Conservation (phyloP, 2,113 vertebrate species). For the Dasyurus viverrinus region DNA sequence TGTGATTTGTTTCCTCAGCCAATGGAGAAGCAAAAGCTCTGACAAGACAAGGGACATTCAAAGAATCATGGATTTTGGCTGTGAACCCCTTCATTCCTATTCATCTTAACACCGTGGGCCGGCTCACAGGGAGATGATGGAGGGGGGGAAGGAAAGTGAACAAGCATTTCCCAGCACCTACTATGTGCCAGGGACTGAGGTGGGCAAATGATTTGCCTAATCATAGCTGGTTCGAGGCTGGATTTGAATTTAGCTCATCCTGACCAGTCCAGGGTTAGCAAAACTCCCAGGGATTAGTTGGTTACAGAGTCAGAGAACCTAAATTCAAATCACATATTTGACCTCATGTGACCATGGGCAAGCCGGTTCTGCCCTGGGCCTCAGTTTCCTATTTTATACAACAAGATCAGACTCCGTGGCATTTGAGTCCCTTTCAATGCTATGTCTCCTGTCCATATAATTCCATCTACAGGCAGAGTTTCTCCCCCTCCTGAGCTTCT, state of each 20-base stretch:
- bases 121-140: not conserved
- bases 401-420: not conserved
- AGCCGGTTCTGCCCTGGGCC: not conserved
- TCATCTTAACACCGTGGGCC: not conserved
- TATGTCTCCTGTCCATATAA: not conserved
- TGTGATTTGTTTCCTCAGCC: not conserved
- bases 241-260: not conserved
- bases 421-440: no score
- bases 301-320: not conserved
- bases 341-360: not conserved
- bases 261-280: no score
- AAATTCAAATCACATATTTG: not conserved
- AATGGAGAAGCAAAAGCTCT: no score
- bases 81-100: no score
- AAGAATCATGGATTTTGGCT: not conserved
- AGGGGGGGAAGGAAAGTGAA: not conserved
- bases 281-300: not conserved
- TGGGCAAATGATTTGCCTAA: not conserved
- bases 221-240: not conserved
- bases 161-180: not conserved
- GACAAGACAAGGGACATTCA: not conserved
- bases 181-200: not conserved
- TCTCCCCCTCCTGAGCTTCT: no score
- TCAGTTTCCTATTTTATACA: not conserved
- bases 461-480: not conserved